A percentile compares a stretch with the other conserved stretches of the same genome.
Conservation (phyloP, 37 sponge, comb jelly and placozoan genomes). For the Cladorhizidae sp. region DNA sequence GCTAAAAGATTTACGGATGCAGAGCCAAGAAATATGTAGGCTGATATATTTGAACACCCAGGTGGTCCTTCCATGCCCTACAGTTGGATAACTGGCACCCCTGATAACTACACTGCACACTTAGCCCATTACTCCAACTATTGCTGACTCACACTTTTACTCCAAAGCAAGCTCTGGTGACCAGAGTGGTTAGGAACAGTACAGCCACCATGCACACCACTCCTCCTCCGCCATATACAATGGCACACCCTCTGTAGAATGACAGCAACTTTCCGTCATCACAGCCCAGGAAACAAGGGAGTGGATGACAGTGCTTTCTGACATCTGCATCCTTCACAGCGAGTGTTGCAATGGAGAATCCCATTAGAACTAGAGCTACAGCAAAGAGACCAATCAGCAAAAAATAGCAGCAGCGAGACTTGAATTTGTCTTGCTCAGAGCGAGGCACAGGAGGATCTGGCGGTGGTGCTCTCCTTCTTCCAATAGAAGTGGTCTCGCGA, state of each 20-base stretch:
- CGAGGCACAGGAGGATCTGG: too few species aligned
- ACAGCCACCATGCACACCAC: neutral
- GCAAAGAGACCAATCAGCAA: too few species aligned
- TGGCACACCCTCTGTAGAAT: neutral
- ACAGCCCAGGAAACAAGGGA: neutral
- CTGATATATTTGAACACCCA: too few species aligned
- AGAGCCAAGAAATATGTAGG: too few species aligned
- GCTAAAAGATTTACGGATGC: too few species aligned
- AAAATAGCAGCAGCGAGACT: too few species aligned
- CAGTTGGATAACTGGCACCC: too few species aligned
- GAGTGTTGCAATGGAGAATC: neutral
- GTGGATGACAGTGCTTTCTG: neutral
- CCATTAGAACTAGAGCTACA: neutral
- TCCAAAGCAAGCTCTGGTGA: neutral
- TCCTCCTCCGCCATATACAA: neutral
- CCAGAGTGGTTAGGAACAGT: neutral
- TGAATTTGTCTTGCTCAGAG: too few species aligned
- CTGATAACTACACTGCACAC: too few species aligned
- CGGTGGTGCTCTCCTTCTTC: too few species aligned
- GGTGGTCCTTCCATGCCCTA: too few species aligned
- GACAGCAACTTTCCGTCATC: neutral
- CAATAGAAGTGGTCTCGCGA: too few species aligned
- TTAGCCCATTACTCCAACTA: neutral
- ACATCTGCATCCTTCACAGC: neutral
- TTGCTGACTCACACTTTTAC: neutral